Evolutionary conservation across 1,140 invertebrate genomes (phyloP).

Genomic region (Drosophila lini): DNA sequence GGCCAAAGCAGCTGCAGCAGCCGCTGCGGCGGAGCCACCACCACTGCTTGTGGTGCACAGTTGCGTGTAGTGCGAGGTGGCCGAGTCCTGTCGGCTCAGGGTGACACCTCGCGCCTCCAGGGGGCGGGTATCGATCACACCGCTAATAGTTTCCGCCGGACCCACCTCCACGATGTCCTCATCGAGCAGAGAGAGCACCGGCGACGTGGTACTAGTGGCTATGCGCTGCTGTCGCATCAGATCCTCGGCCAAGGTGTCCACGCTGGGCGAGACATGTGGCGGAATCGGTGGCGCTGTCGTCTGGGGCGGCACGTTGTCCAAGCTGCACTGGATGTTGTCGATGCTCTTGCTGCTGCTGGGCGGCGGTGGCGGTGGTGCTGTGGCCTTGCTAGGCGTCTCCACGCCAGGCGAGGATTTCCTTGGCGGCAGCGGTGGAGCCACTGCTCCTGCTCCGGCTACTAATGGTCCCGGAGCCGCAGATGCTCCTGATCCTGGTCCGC

Average conservation of each 20-base stretch:
- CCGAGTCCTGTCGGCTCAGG: constrained; percentile 46
- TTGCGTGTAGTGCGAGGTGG: constrained; percentile 73
- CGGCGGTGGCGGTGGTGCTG: constrained; percentile 18
- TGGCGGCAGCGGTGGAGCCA: constrained; percentile 86
- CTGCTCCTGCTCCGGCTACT: constrained; percentile 11
- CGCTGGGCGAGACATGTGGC: constrained; percentile 66
- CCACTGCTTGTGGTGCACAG: constrained; percentile 71
- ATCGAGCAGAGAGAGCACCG: constrained; percentile 72
- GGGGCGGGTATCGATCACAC: constrained; percentile 87
- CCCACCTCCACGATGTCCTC: constrained; percentile 86
- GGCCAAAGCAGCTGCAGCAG: constrained; percentile 34
- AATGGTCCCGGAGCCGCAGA: constrained; percentile 3
- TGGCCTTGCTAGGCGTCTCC: constrained; percentile 73
- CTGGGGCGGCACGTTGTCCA: constrained; percentile 80
- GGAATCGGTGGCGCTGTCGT: constrained; percentile 84
- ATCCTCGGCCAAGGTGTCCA: constrained; percentile 75
- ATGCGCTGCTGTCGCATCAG: constrained; percentile 72
- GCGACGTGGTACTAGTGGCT: constrained; percentile 61
- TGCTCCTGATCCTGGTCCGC: constrained; percentile 4
- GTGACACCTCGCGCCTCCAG: constrained; percentile 74
- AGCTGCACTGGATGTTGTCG: constrained; percentile 72
- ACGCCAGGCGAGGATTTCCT: constrained; percentile 87
- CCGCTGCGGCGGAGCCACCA: constrained; percentile 28
- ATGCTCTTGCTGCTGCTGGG: constrained; percentile 71
- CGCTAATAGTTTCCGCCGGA: constrained; percentile 88